Base-by-base conservation (phyloP, 1,140 invertebrate species). In the Trichonephila clavipes region DNA sequence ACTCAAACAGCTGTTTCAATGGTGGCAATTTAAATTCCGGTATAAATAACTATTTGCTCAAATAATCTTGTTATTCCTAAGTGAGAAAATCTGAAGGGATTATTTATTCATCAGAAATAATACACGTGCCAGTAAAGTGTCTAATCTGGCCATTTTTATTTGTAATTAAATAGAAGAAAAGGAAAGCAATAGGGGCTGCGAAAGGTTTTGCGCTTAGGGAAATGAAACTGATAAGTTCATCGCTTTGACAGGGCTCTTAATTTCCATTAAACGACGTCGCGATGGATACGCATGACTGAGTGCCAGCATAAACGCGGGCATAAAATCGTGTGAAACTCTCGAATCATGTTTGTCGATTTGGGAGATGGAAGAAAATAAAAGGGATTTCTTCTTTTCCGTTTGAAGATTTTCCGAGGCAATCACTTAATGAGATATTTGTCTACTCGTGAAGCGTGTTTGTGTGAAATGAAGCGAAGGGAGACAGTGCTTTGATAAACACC, bases 371-470 rank as follows among this genome's bases (percentile, higher is more conserved):
- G 61, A 92, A 87, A 92, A 59, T 72, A 81, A 62, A 87, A 61
- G 58, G 24, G 34, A n/a, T 59, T 51, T 85, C 58, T 85, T 85
- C 58, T 83, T 87, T 92, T 92, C 64, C 40, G 44, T 51, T 87
- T 8, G 59, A 64, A 92, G 81, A 44, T 85, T 92, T 77, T 66
- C 24, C 72, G 83, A 64, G 83, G 91, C 91, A 72, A 92, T 92
- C 91, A 92, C 40, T 92, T 92, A 92, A 92, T 92, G 91, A 92
- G 91, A 92, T 92, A 92, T 92, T 92, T 92, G 90, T 92, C 91
- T 87, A 85, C 62, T 92, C 66, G 21, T 34, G 40, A 86, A 87
- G 91, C 62, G 82, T 87, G 83, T 92, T 86, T 92, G 91, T 92
- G 91, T 87, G 83, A 61, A 87, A 81, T 87, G 83, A 81, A 86